Evolutionary conservation across 2,888 invertebrate genomes (phyloP).

Genomic region (Parapristionchus giblindavisi): DNA sequence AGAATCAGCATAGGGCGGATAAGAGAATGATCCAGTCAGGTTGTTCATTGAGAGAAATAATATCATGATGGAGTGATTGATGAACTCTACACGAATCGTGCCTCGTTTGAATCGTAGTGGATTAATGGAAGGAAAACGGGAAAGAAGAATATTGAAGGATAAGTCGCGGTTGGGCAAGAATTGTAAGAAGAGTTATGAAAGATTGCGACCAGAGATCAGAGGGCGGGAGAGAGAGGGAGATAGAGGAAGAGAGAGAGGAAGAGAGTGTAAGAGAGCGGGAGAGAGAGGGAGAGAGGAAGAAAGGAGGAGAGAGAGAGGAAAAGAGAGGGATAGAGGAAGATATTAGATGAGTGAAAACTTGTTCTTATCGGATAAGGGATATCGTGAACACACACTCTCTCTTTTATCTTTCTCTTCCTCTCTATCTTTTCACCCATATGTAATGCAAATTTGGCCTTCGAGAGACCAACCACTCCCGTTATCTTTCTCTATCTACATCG

Average conservation of each 20-base stretch:
- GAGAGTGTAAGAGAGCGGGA: conserved; percentile 9
- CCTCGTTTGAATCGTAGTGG: too few species aligned
- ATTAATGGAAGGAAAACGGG: too few species aligned
- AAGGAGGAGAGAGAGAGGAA: conserved; percentile 7
- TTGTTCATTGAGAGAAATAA: too few species aligned
- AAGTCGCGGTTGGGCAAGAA: too few species aligned
- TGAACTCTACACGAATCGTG: too few species aligned
- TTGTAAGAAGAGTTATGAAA: too few species aligned
- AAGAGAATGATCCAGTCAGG: not conserved
- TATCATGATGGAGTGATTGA: too few species aligned
- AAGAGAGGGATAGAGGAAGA: conserved; percentile 29
- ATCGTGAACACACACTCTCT: not conserved
- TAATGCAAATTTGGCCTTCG: too few species aligned
- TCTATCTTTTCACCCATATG: too few species aligned
- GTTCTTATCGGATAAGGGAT: not conserved
- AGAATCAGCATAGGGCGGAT: not conserved
- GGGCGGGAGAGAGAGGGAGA: not conserved
- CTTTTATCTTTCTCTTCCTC: not conserved
- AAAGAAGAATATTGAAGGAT: not conserved
- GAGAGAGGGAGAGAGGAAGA: not conserved
- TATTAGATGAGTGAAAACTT: not conserved
- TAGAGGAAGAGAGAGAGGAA: conserved; percentile 2
- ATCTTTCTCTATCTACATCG: too few species aligned
- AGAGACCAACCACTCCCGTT: too few species aligned
- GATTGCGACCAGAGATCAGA: too few species aligned